Evolutionary conservation across 2,113 vertebrate genomes (phyloP).

Genomic region (Nothocercus julius): DNA sequence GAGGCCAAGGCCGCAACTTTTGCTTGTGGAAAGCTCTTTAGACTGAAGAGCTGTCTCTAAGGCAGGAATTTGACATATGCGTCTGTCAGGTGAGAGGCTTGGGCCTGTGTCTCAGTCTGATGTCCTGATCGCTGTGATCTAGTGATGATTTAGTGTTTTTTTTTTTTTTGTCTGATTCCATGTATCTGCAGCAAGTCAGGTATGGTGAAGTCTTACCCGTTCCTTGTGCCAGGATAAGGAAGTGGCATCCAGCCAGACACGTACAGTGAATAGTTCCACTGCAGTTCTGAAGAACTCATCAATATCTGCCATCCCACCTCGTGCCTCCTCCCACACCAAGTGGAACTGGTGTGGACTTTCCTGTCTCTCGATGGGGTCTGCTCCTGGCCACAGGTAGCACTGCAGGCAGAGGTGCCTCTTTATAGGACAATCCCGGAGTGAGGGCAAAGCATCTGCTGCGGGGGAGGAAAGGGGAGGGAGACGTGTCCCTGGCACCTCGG

Average conservation of each 20-base stretch:
- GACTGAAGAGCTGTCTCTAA: neutral
- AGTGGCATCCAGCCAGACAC: neutral
- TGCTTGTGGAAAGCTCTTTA: neutral
- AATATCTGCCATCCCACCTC: neutral
- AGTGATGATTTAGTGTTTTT: neutral
- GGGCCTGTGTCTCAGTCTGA: neutral
- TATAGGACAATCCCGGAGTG: neutral
- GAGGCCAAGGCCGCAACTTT: neutral
- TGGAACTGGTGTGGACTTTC: neutral
- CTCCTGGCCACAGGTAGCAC: neutral
- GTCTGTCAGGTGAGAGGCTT: neutral
- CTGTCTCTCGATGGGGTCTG: fast-evolving
- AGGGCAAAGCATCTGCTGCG: neutral
- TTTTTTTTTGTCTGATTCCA: neutral
- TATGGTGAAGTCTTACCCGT: neutral
- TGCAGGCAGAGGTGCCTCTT: neutral
- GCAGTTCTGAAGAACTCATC: neutral
- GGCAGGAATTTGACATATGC: neutral
- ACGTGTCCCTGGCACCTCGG: conserved; percentile 73
- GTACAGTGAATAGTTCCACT: neutral
- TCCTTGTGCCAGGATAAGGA: neutral
- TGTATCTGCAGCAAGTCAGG: neutral
- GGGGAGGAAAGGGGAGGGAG: conserved; percentile 70
- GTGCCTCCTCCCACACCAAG: fast-evolving
- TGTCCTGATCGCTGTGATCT: neutral